A percentile compares a stretch with the other conserved stretches of the same genome.
Conservation (phyloP, 2,888 invertebrate genomes). For the Pandemis heparana region DNA sequence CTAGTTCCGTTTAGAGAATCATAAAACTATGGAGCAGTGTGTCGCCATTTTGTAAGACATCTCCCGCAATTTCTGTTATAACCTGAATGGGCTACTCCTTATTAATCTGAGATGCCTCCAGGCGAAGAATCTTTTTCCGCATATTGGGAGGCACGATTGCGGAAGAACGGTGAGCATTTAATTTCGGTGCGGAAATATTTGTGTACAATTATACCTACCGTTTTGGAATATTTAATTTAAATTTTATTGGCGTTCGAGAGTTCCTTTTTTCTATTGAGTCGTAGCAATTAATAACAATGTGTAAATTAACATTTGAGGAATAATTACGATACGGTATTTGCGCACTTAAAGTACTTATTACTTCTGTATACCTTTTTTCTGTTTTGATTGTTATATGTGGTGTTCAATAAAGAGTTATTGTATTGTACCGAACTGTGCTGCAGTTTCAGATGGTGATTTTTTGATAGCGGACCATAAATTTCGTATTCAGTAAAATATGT, state of each 20-base stretch:
- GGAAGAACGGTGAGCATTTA: conserved; percentile 26
- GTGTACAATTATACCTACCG: conserved; percentile 22
- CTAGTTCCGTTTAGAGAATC: background rate
- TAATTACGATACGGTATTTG: too few relatives aligned
- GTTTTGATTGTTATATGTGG: too few relatives aligned
- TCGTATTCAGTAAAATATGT: too few relatives aligned
- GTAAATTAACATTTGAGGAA: too few relatives aligned
- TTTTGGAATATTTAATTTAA: conserved; percentile 20
- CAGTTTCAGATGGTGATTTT: too few relatives aligned
- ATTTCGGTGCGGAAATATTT: conserved; percentile 36
- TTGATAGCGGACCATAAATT: too few relatives aligned
- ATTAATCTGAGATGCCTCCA: conserved; percentile 42
- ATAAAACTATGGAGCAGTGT: background rate
- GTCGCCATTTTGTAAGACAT: conserved; percentile 35
- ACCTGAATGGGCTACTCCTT: conserved; percentile 42
- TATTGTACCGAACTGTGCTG: too few relatives aligned
- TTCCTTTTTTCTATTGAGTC: background rate
- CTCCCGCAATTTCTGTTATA: conserved; percentile 41
- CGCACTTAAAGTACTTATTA: too few relatives aligned
- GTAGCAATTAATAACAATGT: background rate
- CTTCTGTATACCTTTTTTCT: too few relatives aligned
- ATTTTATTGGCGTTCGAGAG: conserved; percentile 18
- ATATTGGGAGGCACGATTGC: conserved; percentile 39
- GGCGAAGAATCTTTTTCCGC: conserved; percentile 42
- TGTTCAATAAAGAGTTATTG: too few relatives aligned